Base-by-base conservation (phyloP, 2,113 vertebrate genomes). In the Alouatta palliata region DNA sequence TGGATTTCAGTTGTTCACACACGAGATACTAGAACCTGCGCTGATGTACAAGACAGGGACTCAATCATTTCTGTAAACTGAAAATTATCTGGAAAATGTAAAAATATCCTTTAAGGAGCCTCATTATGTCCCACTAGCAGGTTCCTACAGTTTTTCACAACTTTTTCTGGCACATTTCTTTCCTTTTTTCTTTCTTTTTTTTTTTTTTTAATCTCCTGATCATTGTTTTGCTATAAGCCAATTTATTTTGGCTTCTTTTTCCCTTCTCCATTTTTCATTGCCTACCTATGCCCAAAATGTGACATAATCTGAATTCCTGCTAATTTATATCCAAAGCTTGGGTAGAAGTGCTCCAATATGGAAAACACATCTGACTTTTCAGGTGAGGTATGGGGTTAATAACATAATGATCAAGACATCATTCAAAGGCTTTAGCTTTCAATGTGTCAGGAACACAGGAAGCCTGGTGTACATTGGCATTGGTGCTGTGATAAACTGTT, bases 41-140 rank as follows among this genome's bases (percentile, higher is more conserved):
- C 73, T 73, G 1, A 17, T 70, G 20, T 25, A 1, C 21, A 84
- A 66, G n/a, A 73, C 43, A 40, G 54, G n/a, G 35, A 19, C 27
- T 10, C 37, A 3, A 0, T 21, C 87, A 47, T 43, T 43, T 47
- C 52, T 23, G 1, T 71, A 56, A 83, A 49, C 0, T 19, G 76
- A 71, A 94, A 61, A 37, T 35, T 71, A 70, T 86, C 80, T 91
- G 54, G 79, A 80, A 89, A 92, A 86, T 61, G 17, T 77, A 81
- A 81, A 96, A 81, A 75, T 77, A 52, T 23, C 40, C 61, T 93
- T 14, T 47, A 52, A 66, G 79, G n/a, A 68, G 20, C 58, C 35
- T 94, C 6, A 20, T 68, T 49, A 54, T 49, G n/a, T 76, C 80
- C 70, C 84, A 56, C 40, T 54, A 82, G 68, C 10, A 49, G 32